Base-by-base conservation (phyloP, 2,113 vertebrate species). In the Engystomops pustulosus region DNA sequence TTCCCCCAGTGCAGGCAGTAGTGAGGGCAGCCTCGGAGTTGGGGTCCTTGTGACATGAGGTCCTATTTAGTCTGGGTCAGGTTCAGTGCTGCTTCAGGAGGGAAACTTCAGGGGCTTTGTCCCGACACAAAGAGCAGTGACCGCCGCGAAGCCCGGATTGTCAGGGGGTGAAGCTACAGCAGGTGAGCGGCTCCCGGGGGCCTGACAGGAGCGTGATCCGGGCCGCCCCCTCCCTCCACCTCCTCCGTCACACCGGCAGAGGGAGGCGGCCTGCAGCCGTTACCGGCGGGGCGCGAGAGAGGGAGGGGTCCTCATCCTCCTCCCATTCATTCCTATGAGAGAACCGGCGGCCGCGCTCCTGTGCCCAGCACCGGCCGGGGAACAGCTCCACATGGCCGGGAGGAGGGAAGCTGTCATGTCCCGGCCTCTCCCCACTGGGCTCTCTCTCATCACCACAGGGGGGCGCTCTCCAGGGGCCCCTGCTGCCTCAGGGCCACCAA, bases 71-170 rank as follows among this genome's bases (percentile, higher is more conserved):
- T 89, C 92, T 86, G 90, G 91, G 87, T 91, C 87, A 91, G 89
- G 93, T 91, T 92, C 91, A 90, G 86, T 92, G 92, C 87, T 60
- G 92, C 93, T 94, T 93, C 92, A 90, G 92, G 93, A 94, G 93
- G 94, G 93, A 95, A 95, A 95, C 92, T 94, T 93, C 91, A 88
- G 82, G 88, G 90, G 86, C 93, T 88, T 93, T 92, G 90, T 92
- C 92, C 85, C 90, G 91, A 94, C 92, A 91, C 87, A 89, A 90
- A 87, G 88, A 86, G 90, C 47, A 78, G 75, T 69, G 12, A 17
- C 47, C 83, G 75, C 62, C 74, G 82, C 82, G 45, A 65, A 70
- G 49, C 74, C 83, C 74, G 62, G 44, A 69, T 85, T 85, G 47
- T 79, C 83, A 70, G 83, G 83, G 83, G 83, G 74, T 78, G 83